Percentiles rank a stretch among this genome's conserved stretches.
Evolutionary conservation across 2,888 invertebrate genomes (phyloP).

Genomic region (Stenodera caucasica): DNA sequence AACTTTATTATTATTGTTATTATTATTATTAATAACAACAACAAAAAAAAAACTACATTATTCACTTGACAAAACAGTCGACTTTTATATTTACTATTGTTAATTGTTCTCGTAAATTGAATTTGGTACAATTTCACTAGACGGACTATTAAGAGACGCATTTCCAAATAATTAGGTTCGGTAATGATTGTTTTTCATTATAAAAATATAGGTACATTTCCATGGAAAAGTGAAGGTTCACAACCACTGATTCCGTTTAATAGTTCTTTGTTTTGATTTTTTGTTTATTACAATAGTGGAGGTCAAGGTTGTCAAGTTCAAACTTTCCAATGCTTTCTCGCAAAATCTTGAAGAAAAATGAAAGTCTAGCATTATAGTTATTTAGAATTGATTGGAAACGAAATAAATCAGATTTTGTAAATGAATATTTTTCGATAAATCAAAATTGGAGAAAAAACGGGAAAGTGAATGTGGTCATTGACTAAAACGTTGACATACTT

Average conservation of each 20-base stretch:
- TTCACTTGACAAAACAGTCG: not conserved
- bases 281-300: not conserved
- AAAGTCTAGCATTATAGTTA: conserved; percentile 10
- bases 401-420: not conserved
- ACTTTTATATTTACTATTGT: too few species aligned
- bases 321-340: conserved; percentile 22
- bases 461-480: too few species aligned
- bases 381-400: conserved; percentile 7
- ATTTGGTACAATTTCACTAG: conserved; percentile 11
- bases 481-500: too few species aligned
- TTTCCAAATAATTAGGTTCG: conserved; percentile 18
- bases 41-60: too few species aligned
- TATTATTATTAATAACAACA: too few species aligned
- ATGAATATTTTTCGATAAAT: not conserved
- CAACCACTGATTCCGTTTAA: not conserved
- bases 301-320: conserved; percentile 17
- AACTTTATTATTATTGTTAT: not conserved
- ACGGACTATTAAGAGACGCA: conserved; percentile 7
- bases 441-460: conserved; percentile 8
- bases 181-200: conserved; percentile 12
- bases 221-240: not conserved
- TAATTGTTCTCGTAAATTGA: too few species aligned
- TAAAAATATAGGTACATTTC: not conserved
- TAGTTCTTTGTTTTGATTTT: not conserved
- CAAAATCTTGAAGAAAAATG: conserved; percentile 16